phyloP scores from a whole-genome alignment of 2,113 vertebrate genomes.

The Centropristis striata region DNA sequence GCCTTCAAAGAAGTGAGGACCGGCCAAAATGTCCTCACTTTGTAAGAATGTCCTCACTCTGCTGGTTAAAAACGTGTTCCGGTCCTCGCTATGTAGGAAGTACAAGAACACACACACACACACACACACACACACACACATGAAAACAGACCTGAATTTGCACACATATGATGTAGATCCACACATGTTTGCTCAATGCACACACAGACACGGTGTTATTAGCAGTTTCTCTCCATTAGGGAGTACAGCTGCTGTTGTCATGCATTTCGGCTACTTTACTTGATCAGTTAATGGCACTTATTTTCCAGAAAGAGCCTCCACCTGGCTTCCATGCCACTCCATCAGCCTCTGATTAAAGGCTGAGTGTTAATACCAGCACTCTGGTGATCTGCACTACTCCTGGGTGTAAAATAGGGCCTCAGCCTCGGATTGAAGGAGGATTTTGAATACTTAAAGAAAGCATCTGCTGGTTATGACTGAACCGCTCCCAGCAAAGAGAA shows the following conservation, averaged over 20 bases:
- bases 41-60: too few relatives aligned
- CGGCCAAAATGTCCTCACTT: too few relatives aligned
- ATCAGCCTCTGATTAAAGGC: constrained; percentile 66
- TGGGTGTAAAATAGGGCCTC: constrained; percentile 11
- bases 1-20: too few relatives aligned
- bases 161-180: too few relatives aligned
- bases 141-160: neutral
- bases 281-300: constrained; percentile 73
- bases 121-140: constrained; percentile 2
- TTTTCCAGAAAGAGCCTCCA: constrained; percentile 65
- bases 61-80: too few relatives aligned
- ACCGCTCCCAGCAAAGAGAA: neutral
- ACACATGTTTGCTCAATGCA: neutral
- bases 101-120: neutral
- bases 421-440: neutral
- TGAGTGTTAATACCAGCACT: constrained; percentile 33
- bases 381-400: constrained; percentile 23
- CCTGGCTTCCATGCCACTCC: constrained; percentile 57
- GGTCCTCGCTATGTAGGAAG: too few relatives aligned
- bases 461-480: constrained; percentile 11
- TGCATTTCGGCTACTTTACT: constrained; percentile 59
- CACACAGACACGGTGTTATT: constrained; percentile 30
- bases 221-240: constrained; percentile 51
- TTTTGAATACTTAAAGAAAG: constrained; percentile 22
- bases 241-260: constrained; percentile 60